phyloP scores from a whole-genome alignment of 1,140 invertebrate genomes.

The Kradibia gibbosae region DNA sequence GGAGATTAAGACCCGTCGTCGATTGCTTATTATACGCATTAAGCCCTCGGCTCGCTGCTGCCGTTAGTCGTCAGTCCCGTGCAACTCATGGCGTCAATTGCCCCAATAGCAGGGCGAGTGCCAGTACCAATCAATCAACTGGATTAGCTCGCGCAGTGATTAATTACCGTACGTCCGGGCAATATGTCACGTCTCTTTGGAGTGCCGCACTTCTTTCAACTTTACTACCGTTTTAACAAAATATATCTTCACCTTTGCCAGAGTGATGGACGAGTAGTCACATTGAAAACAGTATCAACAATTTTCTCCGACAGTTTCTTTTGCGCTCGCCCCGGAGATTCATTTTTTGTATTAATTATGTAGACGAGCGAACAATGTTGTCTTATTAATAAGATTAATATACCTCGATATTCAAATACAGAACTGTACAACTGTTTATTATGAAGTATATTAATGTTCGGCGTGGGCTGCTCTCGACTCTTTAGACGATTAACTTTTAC shows the following conservation, averaged over 20 bases:
- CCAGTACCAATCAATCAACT: not conserved
- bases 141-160: not conserved
- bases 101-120: slow-evolving; percentile 57
- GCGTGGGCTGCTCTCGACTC: not conserved
- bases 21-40: not conserved
- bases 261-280: not conserved
- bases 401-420: not conserved
- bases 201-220: not conserved
- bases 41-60: not conserved
- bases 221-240: not conserved
- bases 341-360: not conserved
- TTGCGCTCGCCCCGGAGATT: not conserved
- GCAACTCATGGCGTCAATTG: slow-evolving; percentile 67
- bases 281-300: not conserved
- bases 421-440: not conserved
- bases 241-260: not conserved
- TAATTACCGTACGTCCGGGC: not conserved
- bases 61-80: slow-evolving; percentile 55
- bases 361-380: not conserved
- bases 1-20: not conserved
- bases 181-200: not conserved
- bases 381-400: not conserved
- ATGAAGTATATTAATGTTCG: not conserved
- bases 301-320: not conserved
- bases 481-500: not conserved